Base-by-base conservation (phyloP, 1,140 invertebrate genomes). In the Magallana ariakensis region DNA sequence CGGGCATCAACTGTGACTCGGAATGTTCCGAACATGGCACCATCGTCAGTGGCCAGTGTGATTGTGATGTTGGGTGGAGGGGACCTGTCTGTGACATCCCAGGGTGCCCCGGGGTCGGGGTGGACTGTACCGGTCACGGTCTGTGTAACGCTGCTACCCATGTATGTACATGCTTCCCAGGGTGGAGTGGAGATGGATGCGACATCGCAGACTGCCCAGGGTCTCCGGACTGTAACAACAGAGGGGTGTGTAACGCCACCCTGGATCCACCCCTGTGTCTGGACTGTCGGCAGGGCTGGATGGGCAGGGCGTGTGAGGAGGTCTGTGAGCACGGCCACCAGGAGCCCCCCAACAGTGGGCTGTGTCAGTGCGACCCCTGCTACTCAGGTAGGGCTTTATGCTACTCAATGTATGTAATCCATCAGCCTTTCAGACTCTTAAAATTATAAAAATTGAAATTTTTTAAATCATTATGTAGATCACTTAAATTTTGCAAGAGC, bases 131-230 rank as follows among this genome's bases (percentile, higher is more conserved):
- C 13, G 92, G 91, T 46, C 90, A 93, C 87, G 92, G 92, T 80
- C 66, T 86, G 22, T 93, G 92, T 89, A 93, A 93, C 85, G 86
- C 90, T 2, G 91, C 88, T 22, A 88, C 85, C 5, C 92, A 92
- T 60, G 80, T 87, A 46, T 93, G 92, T 85, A 89, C 90, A n/a
- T 93, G 92, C 85, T 85, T 89, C 62, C 89, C 88, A 33, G 92
- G 92, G 22, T 93, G 92, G 92, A 90, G 87, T 10, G 91, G 92
- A n/a, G 86, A 87, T 19, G 88, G 88, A n/a, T 93, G 92, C 84
- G 86, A 92, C 33, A 26, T 90, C 0, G 89, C 92, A 55, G 92
- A 93, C 85, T 93, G 92, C 85, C 91, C 92, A 22, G 92, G 92
- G 1, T 86, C 85, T 53, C 92, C 92, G 10, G 87, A 93, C 81